A percentile compares a stretch with the other conserved stretches of the same genome.
These are phyloP conservation scores for Sebastes oblongus DNA, from an alignment of 2,797 vertebrate genomes.

Conservation along the genomic window DNA sequence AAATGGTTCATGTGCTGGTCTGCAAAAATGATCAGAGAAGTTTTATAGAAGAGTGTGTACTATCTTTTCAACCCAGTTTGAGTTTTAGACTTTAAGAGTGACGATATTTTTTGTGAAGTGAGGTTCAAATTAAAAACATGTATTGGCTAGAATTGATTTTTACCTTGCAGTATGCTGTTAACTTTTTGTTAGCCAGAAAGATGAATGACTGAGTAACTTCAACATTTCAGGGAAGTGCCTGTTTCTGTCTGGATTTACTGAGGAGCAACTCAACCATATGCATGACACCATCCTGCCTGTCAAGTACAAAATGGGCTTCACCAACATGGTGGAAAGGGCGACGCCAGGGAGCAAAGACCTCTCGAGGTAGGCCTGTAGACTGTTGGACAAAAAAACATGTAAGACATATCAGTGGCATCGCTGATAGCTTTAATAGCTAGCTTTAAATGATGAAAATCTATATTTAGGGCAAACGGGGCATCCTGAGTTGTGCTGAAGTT, in stretches of 20 bases:
- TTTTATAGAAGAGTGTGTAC: not conserved
- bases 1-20: not conserved
- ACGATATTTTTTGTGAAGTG: not conserved
- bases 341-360: constrained; percentile 99
- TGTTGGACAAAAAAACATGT: not conserved
- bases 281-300: constrained; percentile 89
- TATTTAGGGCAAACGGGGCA: not conserved
- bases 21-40: not conserved
- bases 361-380: constrained; percentile 81
- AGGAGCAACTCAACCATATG: constrained; percentile 93
- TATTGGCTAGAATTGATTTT: not conserved
- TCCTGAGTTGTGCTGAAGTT: not conserved
- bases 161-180: not conserved
- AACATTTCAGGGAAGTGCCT: constrained; percentile 92
- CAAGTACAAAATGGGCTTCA: constrained; percentile 98
- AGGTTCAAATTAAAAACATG: not conserved
- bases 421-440: not conserved
- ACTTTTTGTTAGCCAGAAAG: not conserved
- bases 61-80: not conserved
- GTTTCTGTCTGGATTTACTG: constrained; percentile 95
- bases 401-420: not conserved
- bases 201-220: not conserved
- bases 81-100: not conserved
- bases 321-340: constrained; percentile 97
- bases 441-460: not conserved